These are phyloP conservation scores for Anguilla megastoma DNA, from an alignment of 2,797 vertebrate species.

Conservation along the genomic window DNA sequence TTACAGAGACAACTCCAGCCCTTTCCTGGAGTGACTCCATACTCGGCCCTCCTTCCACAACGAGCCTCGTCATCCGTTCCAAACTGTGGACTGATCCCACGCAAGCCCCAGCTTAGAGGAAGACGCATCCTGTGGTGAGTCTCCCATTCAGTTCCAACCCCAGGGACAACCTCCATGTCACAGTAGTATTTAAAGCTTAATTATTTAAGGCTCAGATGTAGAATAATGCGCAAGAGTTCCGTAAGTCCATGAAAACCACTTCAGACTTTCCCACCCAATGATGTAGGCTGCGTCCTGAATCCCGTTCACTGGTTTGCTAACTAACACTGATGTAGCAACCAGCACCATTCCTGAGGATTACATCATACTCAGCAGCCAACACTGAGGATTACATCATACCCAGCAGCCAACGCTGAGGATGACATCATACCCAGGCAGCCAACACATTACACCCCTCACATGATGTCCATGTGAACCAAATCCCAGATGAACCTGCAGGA, in stretches of 20 bases:
- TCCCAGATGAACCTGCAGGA: background rate
- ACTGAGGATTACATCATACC: too few relatives aligned
- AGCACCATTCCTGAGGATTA: slow-evolving; percentile 1
- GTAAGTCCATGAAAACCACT: background rate
- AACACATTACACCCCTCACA: background rate
- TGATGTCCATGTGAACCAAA: background rate
- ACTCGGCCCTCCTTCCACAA: background rate
- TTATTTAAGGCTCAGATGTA: slow-evolving; percentile 24
- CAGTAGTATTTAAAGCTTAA: slow-evolving; percentile 24
- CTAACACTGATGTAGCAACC: background rate
- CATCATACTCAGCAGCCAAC: background rate
- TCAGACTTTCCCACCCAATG: background rate
- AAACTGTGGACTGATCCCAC: background rate
- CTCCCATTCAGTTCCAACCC: background rate
- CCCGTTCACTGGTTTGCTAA: background rate
- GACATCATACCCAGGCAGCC: background rate
- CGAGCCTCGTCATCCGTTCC: slow-evolving; percentile 9
- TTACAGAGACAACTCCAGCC: background rate
- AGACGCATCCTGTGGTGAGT: background rate
- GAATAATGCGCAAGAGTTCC: background rate
- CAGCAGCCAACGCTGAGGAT: background rate
- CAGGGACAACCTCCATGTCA: slow-evolving; percentile 5
- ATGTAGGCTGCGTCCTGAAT: background rate
- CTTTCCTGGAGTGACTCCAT: background rate
- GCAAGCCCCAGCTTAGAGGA: background rate